phyloP scores from a whole-genome alignment of 2,888 invertebrate species.

The Rhamphomyia laevipes region DNA sequence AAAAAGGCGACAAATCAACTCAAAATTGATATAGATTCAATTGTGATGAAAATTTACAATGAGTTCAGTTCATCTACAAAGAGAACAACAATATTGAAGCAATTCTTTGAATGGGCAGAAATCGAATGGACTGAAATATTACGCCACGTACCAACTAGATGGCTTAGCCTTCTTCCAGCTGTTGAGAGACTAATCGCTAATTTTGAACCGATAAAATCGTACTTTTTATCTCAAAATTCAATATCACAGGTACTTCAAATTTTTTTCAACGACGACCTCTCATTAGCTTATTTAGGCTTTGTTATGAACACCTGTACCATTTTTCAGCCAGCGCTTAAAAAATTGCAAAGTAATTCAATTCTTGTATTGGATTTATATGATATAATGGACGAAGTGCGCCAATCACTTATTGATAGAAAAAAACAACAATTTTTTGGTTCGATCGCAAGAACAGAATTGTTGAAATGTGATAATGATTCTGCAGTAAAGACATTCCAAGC shows the following conservation, averaged over 20 bases:
- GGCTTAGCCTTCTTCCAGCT: constrained; percentile 2
- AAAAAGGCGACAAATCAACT: neutral
- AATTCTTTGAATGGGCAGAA: constrained; percentile 4
- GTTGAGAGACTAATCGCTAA: constrained; percentile 2
- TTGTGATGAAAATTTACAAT: constrained; percentile 3
- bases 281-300: constrained; percentile 2
- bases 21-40: constrained; percentile 4
- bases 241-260: neutral
- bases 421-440: neutral
- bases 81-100: constrained; percentile 3
- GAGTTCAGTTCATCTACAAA: constrained; percentile 3
- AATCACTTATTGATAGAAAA: neutral
- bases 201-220: constrained; percentile 3
- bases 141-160: constrained; percentile 7
- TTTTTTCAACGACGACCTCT: constrained; percentile 3
- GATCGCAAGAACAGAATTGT: neutral
- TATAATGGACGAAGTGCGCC: neutral
- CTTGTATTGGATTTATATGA: neutral
- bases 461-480: neutral
- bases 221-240: constrained; percentile 2
- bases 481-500: neutral
- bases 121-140: constrained; percentile 3
- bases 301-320: constrained; percentile 2
- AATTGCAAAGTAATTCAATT: neutral
- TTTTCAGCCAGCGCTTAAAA: neutral